Evolutionary conservation across 1,140 invertebrate species (phyloP), one percentile per base, ranked within the genome.

Genomic region (Matsumurasca onukii): DNA sequence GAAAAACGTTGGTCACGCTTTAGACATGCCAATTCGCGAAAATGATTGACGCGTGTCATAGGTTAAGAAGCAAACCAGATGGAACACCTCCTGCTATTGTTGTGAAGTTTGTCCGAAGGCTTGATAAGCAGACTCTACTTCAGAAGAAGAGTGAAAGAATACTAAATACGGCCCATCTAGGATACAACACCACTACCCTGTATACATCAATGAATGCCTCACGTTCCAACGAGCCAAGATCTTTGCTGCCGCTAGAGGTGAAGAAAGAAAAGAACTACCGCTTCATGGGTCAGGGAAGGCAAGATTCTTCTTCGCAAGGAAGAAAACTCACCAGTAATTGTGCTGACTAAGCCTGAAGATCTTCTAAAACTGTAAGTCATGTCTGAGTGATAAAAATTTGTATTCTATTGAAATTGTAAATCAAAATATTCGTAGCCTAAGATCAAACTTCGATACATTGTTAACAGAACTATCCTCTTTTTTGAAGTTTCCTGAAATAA

Each of bases 61-160:
- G 62, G 3, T 24, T 64, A 22, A 31, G 62, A 39, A 64, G 31
- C n/a, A 9, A 9, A 5, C 9, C 17, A 61, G 62, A 22, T 34
- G 15, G 17, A 64, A 64, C 9, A 2, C 30, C 62, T 17, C 30
- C 3, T 3, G 62, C 30, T 3, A 64, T 64, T 13, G 39, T 31
- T 20, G 62, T 39, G n/a, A 64, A 64, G 31, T 64, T 64, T 39
- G 31, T 64, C 2, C 31, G 62, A 22, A 31, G 62, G 9, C n/a
- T 17, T 12, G 13, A 64, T 15, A 64, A 64, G 24, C 2, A 3
- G 2, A n/a, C n/a, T 5, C 12, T 64, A 9, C 29, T 64, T 5
- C 5, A 5, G 17, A 39, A 39, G 17, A 5, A 20, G 24, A 55
- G 20, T 5, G 51, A 55, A 20, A n/a, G 51, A 20, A 25, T 13